phyloP scores from a whole-genome alignment of 1,140 invertebrate genomes.

The Macrocentrus cingulum region DNA sequence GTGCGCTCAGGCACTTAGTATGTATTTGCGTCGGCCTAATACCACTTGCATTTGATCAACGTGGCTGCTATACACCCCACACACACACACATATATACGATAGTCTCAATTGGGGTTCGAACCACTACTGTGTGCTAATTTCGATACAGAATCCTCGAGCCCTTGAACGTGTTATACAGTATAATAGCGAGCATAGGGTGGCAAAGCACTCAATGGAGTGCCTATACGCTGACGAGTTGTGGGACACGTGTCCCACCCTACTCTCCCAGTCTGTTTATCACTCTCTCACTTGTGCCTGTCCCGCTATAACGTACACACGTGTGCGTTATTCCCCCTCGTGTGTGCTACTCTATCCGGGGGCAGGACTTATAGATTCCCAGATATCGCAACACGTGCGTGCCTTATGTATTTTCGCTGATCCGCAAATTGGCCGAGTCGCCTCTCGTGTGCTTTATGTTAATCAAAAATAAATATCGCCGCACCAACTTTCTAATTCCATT shows the following conservation, averaged over 20 bases:
- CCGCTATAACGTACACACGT: not conserved
- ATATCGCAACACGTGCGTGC: slow-evolving; percentile 23
- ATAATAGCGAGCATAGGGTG: slow-evolving; percentile 20
- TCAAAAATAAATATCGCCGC: too few species aligned
- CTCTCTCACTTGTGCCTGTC: not conserved
- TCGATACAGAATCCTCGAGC: slow-evolving; percentile 20
- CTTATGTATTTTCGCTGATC: not conserved
- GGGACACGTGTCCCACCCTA: slow-evolving; percentile 25
- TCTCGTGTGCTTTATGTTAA: too few species aligned
- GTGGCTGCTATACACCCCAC: not conserved
- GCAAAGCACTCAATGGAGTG: slow-evolving; percentile 26
- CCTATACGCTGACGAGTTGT: slow-evolving; percentile 22
- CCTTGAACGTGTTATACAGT: slow-evolving; percentile 10
- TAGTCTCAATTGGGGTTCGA: slow-evolving; percentile 3
- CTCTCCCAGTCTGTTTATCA: slow-evolving; percentile 6
- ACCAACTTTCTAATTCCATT: not conserved
- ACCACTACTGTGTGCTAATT: slow-evolving; percentile 16
- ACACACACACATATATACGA: not conserved
- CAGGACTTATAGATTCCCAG: slow-evolving; percentile 17
- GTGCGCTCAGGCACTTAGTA: slow-evolving; percentile 12
- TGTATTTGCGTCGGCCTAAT: slow-evolving; percentile 21
- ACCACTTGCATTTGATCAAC: slow-evolving; percentile 24
- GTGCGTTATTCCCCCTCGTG: not conserved
- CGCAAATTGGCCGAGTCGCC: not conserved
- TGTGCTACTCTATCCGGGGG: slow-evolving; percentile 6